These are phyloP conservation scores for Ophion slaviceki DNA, from an alignment of 2,888 invertebrate genomes.

Conservation along the genomic window DNA sequence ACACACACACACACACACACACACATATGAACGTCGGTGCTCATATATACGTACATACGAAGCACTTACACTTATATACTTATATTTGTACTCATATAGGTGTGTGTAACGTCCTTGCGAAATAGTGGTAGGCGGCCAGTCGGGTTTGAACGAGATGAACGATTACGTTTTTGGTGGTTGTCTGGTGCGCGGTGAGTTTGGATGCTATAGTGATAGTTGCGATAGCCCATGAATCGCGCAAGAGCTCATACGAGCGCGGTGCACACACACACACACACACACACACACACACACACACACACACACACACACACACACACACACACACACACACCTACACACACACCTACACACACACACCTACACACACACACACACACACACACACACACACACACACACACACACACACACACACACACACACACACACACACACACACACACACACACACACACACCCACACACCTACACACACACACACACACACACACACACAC, in stretches of 20 bases:
- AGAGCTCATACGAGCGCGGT: background rate
- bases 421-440: too few species aligned
- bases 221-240: constrained; percentile 50
- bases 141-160: constrained; percentile 57
- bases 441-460: too few species aligned
- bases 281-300: too few species aligned
- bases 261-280: background rate
- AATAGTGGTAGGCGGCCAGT: constrained; percentile 1
- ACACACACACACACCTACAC: too few species aligned
- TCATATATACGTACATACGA: background rate
- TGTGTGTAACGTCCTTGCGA: background rate
- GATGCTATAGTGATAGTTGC: constrained; percentile 17
- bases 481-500: too few species aligned
- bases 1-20: too few species aligned
- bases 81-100: background rate
- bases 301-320: too few species aligned
- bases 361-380: too few species aligned
- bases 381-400: too few species aligned
- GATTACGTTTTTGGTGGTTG: constrained; percentile 56
- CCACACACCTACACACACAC: too few species aligned
- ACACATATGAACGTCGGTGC: background rate
- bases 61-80: background rate
- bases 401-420: too few species aligned
- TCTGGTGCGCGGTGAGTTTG: constrained; percentile 39
- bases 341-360: too few species aligned